Conservation (phyloP, 2,113 vertebrate species). For the Oostethus manadensis region DNA sequence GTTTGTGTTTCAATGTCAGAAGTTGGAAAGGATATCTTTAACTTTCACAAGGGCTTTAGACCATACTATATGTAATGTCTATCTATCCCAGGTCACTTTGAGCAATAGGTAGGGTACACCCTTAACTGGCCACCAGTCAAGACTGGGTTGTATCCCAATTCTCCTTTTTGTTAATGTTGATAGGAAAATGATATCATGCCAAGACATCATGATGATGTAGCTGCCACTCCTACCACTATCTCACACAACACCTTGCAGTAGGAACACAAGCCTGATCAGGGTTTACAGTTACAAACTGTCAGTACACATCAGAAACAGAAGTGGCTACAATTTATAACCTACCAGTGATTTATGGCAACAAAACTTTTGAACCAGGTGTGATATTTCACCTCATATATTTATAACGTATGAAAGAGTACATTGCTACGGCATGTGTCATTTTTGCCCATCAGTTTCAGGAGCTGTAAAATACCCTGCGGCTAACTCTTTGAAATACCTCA, state of each 20-base stretch:
- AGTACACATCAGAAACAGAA: constrained; percentile 15
- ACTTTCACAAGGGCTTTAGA: too few relatives aligned
- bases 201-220: not conserved
- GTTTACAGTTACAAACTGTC: not conserved
- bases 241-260: not conserved
- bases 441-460: constrained; percentile 33
- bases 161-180: not conserved
- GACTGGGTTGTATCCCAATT: not conserved
- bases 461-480: constrained; percentile 44
- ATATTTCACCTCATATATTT: constrained; percentile 35
- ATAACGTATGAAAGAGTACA: constrained; percentile 19
- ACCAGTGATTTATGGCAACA: constrained; percentile 34
- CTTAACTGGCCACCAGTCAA: not conserved
- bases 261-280: not conserved
- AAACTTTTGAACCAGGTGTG: constrained; percentile 29
- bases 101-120: too few relatives aligned
- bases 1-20: not conserved
- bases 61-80: too few relatives aligned
- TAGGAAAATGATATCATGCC: not conserved
- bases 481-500: constrained; percentile 55
- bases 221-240: not conserved
- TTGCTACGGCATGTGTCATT: constrained; percentile 26
- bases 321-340: constrained; percentile 41
- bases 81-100: not conserved
- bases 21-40: not conserved